Evolutionary conservation across 2,113 vertebrate genomes (phyloP).

Genomic region (Petromus typicus): DNA sequence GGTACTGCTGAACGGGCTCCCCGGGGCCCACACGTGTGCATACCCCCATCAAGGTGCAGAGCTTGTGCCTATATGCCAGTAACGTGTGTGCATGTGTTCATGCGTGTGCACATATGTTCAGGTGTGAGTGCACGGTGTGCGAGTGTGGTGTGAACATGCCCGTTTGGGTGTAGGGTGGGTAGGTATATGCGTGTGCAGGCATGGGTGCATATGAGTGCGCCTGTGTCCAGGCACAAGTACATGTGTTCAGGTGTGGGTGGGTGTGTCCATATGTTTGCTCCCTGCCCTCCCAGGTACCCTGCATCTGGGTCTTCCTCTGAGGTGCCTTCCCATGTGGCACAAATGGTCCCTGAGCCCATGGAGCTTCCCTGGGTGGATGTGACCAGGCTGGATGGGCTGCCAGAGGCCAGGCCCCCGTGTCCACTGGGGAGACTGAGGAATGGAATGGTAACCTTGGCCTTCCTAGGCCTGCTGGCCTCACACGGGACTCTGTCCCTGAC

Average conservation of each 20-base stretch:
- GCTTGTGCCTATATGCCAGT: neutral
- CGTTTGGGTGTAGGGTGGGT: neutral
- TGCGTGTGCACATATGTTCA: neutral
- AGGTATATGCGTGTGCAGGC: neutral
- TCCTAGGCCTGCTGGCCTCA: neutral
- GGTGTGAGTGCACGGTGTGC: neutral
- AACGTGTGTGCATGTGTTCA: too few species aligned
- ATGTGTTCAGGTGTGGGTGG: neutral
- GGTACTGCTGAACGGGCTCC: constrained; percentile 23
- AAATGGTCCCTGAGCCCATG: neutral
- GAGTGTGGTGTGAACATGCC: rapidly evolving
- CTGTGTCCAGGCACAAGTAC: neutral
- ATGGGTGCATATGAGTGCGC: neutral
- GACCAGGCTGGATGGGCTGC: neutral
- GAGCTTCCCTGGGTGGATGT: rapidly evolving
- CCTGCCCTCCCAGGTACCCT: neutral
- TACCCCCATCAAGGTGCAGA: neutral
- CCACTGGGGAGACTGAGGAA: rapidly evolving
- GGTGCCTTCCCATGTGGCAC: neutral
- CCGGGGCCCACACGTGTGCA: neutral
- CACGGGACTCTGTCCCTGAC: neutral
- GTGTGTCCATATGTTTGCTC: neutral
- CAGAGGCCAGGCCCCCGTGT: neutral
- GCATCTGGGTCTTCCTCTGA: neutral
- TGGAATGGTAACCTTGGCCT: too few species aligned